These are phyloP conservation scores for Epistrophella euchroma DNA, from an alignment of 2,888 invertebrate species.

Conservation along the genomic window DNA sequence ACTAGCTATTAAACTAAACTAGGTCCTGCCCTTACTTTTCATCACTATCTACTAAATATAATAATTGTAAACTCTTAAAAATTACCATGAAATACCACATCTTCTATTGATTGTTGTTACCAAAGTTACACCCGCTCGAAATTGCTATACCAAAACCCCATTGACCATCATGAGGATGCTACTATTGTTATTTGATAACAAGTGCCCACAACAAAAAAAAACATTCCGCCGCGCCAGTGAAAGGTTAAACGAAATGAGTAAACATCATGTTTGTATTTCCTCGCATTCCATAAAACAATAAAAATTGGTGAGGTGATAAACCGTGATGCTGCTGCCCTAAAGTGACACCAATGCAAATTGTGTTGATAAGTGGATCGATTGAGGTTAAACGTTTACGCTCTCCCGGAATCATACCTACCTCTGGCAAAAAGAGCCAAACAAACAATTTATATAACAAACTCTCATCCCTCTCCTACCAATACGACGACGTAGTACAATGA, in stretches of 20 bases:
- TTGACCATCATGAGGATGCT: background rate
- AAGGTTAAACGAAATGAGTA: conserved; percentile 41
- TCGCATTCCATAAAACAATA: conserved; percentile 25
- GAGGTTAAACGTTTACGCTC: conserved; percentile 73
- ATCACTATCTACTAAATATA: too few species aligned
- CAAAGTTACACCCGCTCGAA: too few species aligned
- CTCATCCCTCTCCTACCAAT: background rate
- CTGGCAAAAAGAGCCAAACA: conserved; percentile 20
- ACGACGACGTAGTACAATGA: conserved; percentile 32
- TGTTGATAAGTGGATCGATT: conserved; percentile 76
- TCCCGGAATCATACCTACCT: background rate
- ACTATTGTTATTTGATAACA: background rate
- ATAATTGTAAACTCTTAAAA: too few species aligned
- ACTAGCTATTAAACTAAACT: too few species aligned
- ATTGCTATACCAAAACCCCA: background rate
- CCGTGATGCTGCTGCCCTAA: conserved; percentile 57
- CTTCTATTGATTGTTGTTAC: background rate
- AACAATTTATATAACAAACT: conserved; percentile 16
- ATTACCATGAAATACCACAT: background rate
- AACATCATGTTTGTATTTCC: background rate
- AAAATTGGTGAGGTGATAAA: conserved; percentile 57
- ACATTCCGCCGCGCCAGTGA: background rate
- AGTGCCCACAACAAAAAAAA: background rate
- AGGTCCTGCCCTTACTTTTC: too few species aligned
- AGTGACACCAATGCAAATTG: conserved; percentile 72